phyloP scores from a whole-genome alignment of 2,888 invertebrate species.

The Minunthozetes semirufus region DNA sequence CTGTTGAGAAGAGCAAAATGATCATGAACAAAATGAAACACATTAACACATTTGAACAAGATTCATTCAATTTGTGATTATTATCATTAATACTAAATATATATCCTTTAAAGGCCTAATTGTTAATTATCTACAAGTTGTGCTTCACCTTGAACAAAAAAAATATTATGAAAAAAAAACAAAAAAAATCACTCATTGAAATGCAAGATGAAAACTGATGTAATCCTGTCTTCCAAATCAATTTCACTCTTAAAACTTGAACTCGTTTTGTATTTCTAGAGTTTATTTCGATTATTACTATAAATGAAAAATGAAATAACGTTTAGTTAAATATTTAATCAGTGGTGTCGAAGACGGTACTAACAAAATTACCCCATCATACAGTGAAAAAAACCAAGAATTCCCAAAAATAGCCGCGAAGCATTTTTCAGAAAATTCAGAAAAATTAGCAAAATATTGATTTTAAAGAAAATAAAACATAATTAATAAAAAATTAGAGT shows the following conservation, averaged over 20 bases:
- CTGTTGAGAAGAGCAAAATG: too few species aligned
- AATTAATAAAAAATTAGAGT: too few species aligned
- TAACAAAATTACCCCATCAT: too few species aligned
- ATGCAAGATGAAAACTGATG: slow-evolving; percentile 20
- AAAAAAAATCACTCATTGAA: neutral
- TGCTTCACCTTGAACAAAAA: neutral
- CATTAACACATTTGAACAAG: neutral
- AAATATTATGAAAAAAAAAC: neutral
- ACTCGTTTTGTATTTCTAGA: slow-evolving; percentile 21
- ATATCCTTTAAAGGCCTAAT: slow-evolving; percentile 22
- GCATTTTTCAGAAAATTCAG: too few species aligned
- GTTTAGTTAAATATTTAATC: slow-evolving; percentile 14
- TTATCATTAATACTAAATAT: neutral
- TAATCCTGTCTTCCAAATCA: slow-evolving; percentile 15
- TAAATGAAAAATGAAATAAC: neutral
- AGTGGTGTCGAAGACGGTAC: too few species aligned
- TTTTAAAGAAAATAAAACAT: too few species aligned
- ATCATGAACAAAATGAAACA: too few species aligned
- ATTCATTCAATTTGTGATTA: slow-evolving; percentile 17
- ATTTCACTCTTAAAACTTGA: neutral
- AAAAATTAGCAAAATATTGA: too few species aligned
- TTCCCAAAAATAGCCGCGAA: too few species aligned
- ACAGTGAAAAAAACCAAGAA: too few species aligned
- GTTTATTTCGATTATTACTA: slow-evolving; percentile 17
- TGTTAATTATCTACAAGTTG: slow-evolving; percentile 23